Evolutionary conservation across 2,888 invertebrate species (phyloP).

Genomic region (Adelognathus sp.): DNA sequence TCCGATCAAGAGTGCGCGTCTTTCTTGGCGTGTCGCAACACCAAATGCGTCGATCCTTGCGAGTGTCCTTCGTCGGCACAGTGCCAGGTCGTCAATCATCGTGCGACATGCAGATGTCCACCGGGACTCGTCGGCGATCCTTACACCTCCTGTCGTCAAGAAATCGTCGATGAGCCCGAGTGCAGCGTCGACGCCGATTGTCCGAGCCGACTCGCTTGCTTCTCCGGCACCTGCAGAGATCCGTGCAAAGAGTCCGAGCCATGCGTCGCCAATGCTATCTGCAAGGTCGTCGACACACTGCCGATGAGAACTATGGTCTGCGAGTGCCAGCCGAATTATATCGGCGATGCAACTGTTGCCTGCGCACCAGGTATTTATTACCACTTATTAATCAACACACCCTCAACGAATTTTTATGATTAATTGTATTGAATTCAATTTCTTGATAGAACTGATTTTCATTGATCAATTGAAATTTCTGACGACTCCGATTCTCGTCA

Average conservation of each 20-base stretch:
- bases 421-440: no score
- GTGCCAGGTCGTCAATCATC: constrained; percentile 90
- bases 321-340: constrained; percentile 90
- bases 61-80: constrained; percentile 90
- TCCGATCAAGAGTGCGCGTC: constrained; percentile 89
- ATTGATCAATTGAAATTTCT: no score
- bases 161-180: constrained; percentile 84
- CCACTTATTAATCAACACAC: no score
- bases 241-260: constrained; percentile 90
- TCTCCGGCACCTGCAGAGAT: constrained; percentile 89
- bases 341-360: constrained; percentile 93
- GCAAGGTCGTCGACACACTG: constrained; percentile 92
- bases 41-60: constrained; percentile 92
- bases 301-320: constrained; percentile 95
- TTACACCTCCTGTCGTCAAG: constrained; percentile 83
- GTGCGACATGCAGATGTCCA: constrained; percentile 90
- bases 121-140: constrained; percentile 92
- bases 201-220: constrained; percentile 92
- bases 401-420: neutral
- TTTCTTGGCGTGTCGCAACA: constrained; percentile 89
- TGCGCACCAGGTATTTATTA: constrained; percentile 93
- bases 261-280: constrained; percentile 91
- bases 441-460: no score
- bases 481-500: no score
- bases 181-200: constrained; percentile 93